These are phyloP conservation scores for Luperina testacea DNA, from an alignment of 2,888 invertebrate genomes.

Conservation along the genomic window DNA sequence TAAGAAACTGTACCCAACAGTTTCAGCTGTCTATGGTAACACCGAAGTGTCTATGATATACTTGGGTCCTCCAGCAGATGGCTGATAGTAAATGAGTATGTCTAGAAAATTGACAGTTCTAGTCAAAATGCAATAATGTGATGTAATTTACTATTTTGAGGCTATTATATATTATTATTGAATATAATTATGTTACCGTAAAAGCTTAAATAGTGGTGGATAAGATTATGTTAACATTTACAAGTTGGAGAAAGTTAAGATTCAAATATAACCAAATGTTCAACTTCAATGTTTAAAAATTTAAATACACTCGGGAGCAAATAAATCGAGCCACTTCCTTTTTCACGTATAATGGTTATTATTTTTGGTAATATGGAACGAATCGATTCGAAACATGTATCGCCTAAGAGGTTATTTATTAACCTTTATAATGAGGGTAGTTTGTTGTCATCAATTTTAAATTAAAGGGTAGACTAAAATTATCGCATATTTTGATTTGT, in stretches of 20 bases:
- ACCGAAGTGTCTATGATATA: conserved; percentile 99
- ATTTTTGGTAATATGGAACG: too few relatives aligned
- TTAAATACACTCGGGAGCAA: not conserved
- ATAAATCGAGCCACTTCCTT: too few relatives aligned
- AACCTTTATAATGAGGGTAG: too few relatives aligned
- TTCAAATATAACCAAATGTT: not conserved
- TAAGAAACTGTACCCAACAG: conserved; percentile 97
- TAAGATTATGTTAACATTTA: conserved; percentile 4
- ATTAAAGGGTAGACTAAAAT: too few relatives aligned
- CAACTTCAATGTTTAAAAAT: not conserved
- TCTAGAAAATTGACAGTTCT: conserved; percentile 69
- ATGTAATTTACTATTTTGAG: conserved; percentile 65
- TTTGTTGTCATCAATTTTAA: too few relatives aligned
- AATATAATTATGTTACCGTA: conserved; percentile 8
- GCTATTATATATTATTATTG: conserved; percentile 55
- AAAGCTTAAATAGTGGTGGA: conserved; percentile 22
- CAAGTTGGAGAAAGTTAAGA: not conserved
- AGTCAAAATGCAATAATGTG: conserved; percentile 75
- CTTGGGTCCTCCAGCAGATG: conserved; percentile 98
- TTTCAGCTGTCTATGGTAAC: conserved; percentile 99
- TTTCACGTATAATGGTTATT: too few relatives aligned
- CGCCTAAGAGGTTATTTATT: too few relatives aligned
- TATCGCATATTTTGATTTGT: too few relatives aligned
- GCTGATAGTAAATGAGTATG: conserved; percentile 90
- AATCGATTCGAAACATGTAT: too few relatives aligned